Conservation (phyloP, 2,797 vertebrate species). For the Mus caroli region DNA sequence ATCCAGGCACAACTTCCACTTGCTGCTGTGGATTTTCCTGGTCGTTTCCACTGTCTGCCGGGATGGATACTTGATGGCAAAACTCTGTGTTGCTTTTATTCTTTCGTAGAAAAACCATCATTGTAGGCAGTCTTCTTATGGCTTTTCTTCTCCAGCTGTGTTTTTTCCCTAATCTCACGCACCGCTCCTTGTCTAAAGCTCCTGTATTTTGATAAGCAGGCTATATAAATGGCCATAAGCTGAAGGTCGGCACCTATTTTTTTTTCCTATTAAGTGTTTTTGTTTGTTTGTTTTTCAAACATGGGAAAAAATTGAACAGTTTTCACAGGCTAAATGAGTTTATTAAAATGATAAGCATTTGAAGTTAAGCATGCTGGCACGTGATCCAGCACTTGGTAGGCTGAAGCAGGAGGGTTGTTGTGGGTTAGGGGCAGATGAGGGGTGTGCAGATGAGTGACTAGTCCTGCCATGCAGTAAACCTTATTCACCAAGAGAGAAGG, state of each 20-base stretch:
- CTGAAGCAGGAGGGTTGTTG: neutral
- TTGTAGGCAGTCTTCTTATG: neutral
- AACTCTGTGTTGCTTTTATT: neutral
- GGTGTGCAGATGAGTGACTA: neutral
- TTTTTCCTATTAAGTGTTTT: neutral
- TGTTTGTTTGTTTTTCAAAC: neutral
- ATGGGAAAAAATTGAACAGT: neutral
- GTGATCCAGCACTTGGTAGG: neutral
- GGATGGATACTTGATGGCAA: neutral
- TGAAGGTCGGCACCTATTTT: neutral
- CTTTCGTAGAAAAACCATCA: neutral
- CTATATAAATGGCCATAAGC: neutral
- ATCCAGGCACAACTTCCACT: neutral
- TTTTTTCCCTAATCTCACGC: neutral
- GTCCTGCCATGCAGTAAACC: neutral
- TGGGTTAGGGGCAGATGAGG: too few relatives aligned
- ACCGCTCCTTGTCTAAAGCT: neutral
- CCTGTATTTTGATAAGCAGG: neutral
- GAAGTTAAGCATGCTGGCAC: neutral
- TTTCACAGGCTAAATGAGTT: neutral
- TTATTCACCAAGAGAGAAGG: neutral
- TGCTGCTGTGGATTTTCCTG: neutral
- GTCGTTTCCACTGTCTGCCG: neutral
- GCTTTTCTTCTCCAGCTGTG: neutral
- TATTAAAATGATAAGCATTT: neutral